phyloP scores from a whole-genome alignment of 92 coral and sea anemone species.

The Plumapathes pennacea region DNA sequence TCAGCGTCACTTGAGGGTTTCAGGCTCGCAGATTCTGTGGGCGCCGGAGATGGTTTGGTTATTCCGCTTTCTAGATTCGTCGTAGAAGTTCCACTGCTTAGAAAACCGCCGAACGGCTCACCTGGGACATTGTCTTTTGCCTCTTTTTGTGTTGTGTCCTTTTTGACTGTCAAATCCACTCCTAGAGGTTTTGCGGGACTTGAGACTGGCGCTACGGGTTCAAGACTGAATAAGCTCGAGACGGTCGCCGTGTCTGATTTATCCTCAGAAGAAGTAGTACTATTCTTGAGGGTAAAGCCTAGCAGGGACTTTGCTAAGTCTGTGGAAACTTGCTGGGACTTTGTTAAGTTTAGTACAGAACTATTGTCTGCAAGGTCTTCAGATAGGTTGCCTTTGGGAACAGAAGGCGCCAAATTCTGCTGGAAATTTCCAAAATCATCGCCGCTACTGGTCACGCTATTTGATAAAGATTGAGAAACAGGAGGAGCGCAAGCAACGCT shows the following conservation, averaged over 20 bases:
- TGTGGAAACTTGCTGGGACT: constrained; percentile 18
- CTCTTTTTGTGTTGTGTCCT: not conserved
- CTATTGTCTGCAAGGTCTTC: too few species aligned
- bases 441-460: constrained; percentile 1
- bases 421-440: constrained; percentile 42
- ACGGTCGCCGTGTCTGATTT: too few species aligned
- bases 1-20: constrained; percentile 4
- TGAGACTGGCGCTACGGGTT: too few species aligned
- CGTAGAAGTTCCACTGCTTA: not conserved
- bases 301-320: constrained; percentile 1
- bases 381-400: too few species aligned
- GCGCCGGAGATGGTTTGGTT: not conserved
- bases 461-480: not conserved
- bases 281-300: too few species aligned
- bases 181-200: too few species aligned
- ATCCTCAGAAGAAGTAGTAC: too few species aligned
- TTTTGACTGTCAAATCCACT: not conserved
- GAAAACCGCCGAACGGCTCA: not conserved
- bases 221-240: too few species aligned
- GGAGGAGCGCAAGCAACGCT: constrained; percentile 5
- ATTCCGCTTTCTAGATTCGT: not conserved
- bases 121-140: not conserved
- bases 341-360: too few species aligned
- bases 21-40: not conserved
- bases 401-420: too few species aligned